Evolutionary conservation across 2,113 vertebrate genomes (phyloP).

Genomic region (Brachirus orientalis): DNA sequence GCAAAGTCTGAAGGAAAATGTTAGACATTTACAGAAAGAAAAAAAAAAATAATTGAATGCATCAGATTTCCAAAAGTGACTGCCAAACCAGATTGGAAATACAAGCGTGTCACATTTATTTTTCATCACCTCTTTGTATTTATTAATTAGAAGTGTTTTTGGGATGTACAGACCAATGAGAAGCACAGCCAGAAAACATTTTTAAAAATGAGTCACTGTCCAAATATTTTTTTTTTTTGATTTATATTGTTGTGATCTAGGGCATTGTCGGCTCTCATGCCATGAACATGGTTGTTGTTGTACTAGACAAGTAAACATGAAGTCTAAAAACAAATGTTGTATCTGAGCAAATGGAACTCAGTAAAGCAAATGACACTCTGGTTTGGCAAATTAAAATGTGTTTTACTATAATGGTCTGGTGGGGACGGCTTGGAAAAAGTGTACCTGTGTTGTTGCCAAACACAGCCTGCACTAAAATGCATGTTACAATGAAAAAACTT

Average conservation of each 20-base stretch:
- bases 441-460: too few species aligned
- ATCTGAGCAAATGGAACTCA: slow-evolving; percentile 14
- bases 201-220: background rate
- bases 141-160: slow-evolving; percentile 7
- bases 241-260: background rate
- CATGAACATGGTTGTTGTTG: slow-evolving; percentile 21
- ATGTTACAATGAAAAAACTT: slow-evolving; percentile 34
- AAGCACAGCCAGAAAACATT: slow-evolving; percentile 30
- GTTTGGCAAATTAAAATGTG: slow-evolving; percentile 10
- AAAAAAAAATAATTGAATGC: slow-evolving; percentile 3
- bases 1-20: slow-evolving; percentile 20
- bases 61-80: slow-evolving; percentile 12
- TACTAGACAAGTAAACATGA: slow-evolving; percentile 25
- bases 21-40: background rate
- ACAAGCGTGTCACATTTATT: slow-evolving; percentile 8
- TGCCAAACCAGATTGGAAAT: slow-evolving; percentile 10
- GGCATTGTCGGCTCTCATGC: slow-evolving; percentile 15
- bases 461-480: too few species aligned
- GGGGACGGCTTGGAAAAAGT: too few species aligned
- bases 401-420: too few species aligned
- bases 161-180: slow-evolving; percentile 6
- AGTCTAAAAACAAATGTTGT: slow-evolving; percentile 23
- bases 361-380: background rate
- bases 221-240: background rate
- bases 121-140: slow-evolving; percentile 3